Evolutionary conservation across 2,888 invertebrate species (phyloP), one percentile per base, ranked within the genome.

Genomic region (Myopa testacea): DNA sequence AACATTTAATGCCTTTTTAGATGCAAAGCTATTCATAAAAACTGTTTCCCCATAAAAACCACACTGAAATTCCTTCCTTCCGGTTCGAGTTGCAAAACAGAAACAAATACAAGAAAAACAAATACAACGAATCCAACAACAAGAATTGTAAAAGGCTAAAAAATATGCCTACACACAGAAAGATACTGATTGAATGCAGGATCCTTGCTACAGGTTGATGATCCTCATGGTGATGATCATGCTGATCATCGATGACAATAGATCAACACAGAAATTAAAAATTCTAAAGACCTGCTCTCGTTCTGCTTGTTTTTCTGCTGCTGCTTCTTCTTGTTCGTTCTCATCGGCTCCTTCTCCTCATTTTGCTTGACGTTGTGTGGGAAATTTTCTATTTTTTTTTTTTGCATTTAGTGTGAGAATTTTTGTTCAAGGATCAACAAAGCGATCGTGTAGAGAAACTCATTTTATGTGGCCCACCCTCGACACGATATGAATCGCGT

Each of bases 61-160:
- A 75, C 78, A 77, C 76, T 76, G 55, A 62, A 71, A 45, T 45
- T 45, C 10, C 78, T 78, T 78, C 72, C 80, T 80, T 80, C 80
- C 80, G 78, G 76, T 73, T 67, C 70, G 75, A 70, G 72, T 76
- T 72, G 63, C 40, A 63, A 78, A 68, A 65, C 72, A 75, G 19
- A 70, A 14, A 55, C n/a, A n/a, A n/a, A n/a, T n/a, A n/a, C n/a
- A n/a, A n/a, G n/a, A n/a, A n/a, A n/a, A n/a, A n/a, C n/a, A n/a
- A n/a, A n/a, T n/a, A n/a, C n/a, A n/a, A n/a, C n/a, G n/a, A n/a
- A n/a, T n/a, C n/a, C n/a, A n/a, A n/a, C 10, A 55, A 55, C 34
- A 71, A 40, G 4, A 67, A 40, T 14, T 70, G 1, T 26, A 45
- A 63, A 45, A n/a, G 45, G 4, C 38, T 6, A 73, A 58, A 75